Base-by-base conservation (phyloP, 1,140 invertebrate species). In the Ostrea denselamellosa region DNA sequence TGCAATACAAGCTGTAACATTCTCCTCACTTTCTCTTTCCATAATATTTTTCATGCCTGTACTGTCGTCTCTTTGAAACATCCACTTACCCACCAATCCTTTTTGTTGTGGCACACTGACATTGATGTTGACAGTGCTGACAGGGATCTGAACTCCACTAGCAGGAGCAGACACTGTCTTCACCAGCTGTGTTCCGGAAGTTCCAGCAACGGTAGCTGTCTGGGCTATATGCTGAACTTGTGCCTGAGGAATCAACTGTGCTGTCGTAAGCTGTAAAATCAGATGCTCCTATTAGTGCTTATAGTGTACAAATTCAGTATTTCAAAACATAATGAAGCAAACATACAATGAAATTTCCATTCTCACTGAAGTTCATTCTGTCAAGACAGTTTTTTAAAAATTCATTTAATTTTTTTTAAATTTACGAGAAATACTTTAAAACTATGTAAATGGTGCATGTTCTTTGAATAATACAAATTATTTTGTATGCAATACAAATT, bases 201-300 rank as follows among this genome's bases (percentile, higher is more conserved):
- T 77, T 87, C 90, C 22, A 83, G 92, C 71, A 58, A 87, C 87
- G 83, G 87, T 85, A 77, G 88, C 81, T 77, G 87, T 86, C 88
- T 90, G 90, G 34, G 86, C 89, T 52, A 93, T 90, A 71, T 90
- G 88, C 65, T 93, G 91, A 22, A 93, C 89, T 85, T 92, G 93
- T 22, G 91, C 91, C 86, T 91, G 91, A 81, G 91, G 87, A n/a
- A 93, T 91, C 53, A 93, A 92, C 90, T 93, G 91, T 53, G 91
- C 89, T 14, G 86, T 71, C n/a, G 89, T 90, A 14, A 91, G 83
- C 90, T 92, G 77, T 34, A 53, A 53, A 83, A 52, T 83, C 34
- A 83, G n/a, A 22, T 17, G 28, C 8, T 34, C n/a, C 71, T 34
- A 9, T 28, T 81, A 81, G 14, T 81, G 25, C 8, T 22, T 28